Conservation (phyloP, 2,113 vertebrate species). For the Spheniscus mendiculus region DNA sequence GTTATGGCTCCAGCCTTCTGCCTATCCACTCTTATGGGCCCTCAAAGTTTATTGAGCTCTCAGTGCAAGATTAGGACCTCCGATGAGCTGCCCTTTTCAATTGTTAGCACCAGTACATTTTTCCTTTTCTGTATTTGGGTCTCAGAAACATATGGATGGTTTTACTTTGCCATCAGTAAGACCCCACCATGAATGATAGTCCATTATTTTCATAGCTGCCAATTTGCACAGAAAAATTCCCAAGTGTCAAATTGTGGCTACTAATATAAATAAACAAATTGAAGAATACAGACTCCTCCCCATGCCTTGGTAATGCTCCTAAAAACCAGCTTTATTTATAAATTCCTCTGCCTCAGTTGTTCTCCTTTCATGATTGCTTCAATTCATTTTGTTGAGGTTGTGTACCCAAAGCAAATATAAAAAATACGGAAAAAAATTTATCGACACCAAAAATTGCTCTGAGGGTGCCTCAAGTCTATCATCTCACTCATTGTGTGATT, state of each 20-base stretch:
- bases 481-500: background rate
- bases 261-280: conserved; percentile 8
- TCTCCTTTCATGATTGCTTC: background rate
- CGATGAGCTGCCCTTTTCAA: background rate
- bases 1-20: conserved; percentile 16
- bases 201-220: background rate
- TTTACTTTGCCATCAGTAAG: background rate
- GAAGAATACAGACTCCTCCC: background rate
- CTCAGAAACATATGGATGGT: background rate
- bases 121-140: background rate
- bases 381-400: background rate
- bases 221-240: background rate
- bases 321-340: background rate
- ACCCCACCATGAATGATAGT: background rate
- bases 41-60: background rate
- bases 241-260: background rate
- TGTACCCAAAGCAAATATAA: background rate
- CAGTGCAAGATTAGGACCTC: background rate
- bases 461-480: background rate
- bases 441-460: background rate
- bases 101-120: background rate
- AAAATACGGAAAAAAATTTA: background rate
- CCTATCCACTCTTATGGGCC: background rate
- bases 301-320: background rate
- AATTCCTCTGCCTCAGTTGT: background rate